Conservation (phyloP, 2,888 invertebrate species). For the Mamestra brassicae region DNA sequence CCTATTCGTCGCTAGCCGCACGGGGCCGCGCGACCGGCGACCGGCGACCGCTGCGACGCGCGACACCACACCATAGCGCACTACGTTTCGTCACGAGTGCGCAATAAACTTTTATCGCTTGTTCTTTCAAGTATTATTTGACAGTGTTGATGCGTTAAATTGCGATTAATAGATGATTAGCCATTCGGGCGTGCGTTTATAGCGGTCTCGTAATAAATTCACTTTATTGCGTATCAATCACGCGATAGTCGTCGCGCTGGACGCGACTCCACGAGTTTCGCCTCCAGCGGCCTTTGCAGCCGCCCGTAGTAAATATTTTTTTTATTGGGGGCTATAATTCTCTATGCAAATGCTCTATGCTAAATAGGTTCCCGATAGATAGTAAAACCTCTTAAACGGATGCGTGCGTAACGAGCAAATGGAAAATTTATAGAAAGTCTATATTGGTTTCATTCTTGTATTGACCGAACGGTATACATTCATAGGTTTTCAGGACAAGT, state of each 20-base stretch:
- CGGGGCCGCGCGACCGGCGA: conserved; percentile 34
- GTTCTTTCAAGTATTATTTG: conserved; percentile 87
- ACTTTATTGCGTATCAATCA: conserved; percentile 88
- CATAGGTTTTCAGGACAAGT: neutral
- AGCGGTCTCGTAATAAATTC: conserved; percentile 86
- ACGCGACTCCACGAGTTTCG: conserved; percentile 63
- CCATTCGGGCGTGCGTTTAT: conserved; percentile 84
- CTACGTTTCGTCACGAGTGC: conserved; percentile 68
- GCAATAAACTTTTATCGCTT: conserved; percentile 84
- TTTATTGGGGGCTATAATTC: conserved; percentile 67
- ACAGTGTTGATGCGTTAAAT: conserved; percentile 88
- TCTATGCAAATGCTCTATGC: conserved; percentile 59
- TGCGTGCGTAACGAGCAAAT: conserved; percentile 6
- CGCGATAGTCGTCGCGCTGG: conserved; percentile 66
- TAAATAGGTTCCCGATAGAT: conserved; percentile 57
- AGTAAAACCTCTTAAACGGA: conserved; percentile 36
- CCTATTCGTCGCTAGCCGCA: conserved; percentile 68
- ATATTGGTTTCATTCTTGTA: neutral
- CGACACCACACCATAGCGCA: conserved; percentile 56
- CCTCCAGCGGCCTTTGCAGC: conserved; percentile 59
- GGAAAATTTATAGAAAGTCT: conserved; percentile 24
- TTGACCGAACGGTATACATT: neutral
- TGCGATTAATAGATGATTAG: conserved; percentile 89
- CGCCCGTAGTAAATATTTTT: conserved; percentile 68
- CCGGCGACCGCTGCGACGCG: conserved; percentile 37